These are phyloP conservation scores for Sipha flava DNA, from an alignment of 1,140 invertebrate genomes.

Conservation along the genomic window DNA sequence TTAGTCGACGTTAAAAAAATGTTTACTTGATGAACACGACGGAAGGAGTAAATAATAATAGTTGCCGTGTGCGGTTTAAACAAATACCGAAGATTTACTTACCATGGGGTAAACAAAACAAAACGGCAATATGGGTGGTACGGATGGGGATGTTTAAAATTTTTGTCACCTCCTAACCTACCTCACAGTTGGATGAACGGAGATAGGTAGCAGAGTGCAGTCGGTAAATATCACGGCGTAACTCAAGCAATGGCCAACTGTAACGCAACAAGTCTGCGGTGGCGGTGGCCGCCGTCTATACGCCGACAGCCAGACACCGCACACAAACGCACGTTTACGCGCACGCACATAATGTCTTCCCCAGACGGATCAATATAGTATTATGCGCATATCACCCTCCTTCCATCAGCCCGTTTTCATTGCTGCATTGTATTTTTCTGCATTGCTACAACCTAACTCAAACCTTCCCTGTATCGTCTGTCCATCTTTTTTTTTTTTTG, in stretches of 20 bases:
- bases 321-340: neutral
- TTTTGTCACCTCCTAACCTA: neutral
- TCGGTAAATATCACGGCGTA: too few species aligned
- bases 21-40: too few species aligned
- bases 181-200: neutral
- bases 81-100: too few species aligned
- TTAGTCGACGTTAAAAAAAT: too few species aligned
- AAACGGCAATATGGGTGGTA: neutral
- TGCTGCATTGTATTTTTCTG: neutral
- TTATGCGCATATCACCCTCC: neutral
- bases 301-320: constrained; percentile 5
- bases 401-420: neutral
- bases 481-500: neutral
- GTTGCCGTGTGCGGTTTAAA: neutral
- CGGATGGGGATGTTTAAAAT: neutral
- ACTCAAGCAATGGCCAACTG: neutral
- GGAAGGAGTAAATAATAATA: too few species aligned
- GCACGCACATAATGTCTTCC: too few species aligned
- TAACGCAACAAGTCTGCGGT: constrained; percentile 23
- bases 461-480: neutral
- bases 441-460: constrained; percentile 5
- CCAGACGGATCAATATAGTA: constrained; percentile 13
- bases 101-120: too few species aligned
- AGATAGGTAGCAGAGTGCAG: too few species aligned
- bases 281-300: too few species aligned